These are phyloP conservation scores for Alloplasta piceator DNA, from an alignment of 2,888 invertebrate species.

Conservation along the genomic window DNA sequence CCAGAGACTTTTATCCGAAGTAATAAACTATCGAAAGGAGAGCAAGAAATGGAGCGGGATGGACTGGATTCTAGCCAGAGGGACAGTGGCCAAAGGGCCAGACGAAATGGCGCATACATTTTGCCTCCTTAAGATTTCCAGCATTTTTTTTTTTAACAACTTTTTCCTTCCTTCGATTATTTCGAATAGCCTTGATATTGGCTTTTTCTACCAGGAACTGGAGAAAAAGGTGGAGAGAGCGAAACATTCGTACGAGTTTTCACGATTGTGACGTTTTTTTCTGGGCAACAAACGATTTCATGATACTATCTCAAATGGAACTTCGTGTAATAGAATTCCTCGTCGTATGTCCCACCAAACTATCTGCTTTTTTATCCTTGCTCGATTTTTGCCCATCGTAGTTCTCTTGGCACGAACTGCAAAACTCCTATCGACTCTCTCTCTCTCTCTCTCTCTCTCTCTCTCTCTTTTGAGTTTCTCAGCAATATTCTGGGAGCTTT, in stretches of 20 bases:
- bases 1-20: constrained; percentile 31
- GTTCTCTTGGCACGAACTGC: constrained; percentile 49
- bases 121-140: constrained; percentile 30
- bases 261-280: constrained; percentile 36
- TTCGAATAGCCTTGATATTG: constrained; percentile 38
- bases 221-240: neutral
- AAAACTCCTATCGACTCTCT: constrained; percentile 47
- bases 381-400: constrained; percentile 16
- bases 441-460: constrained; percentile 8
- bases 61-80: constrained; percentile 76
- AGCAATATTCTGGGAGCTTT: constrained; percentile 46
- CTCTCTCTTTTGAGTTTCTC: neutral
- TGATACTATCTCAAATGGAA: constrained; percentile 38
- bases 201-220: constrained; percentile 26
- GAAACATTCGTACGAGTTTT: constrained; percentile 17
- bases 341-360: constrained; percentile 1
- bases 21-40: too few species aligned
- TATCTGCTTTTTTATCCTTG: constrained; percentile 16
- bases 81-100: constrained; percentile 71
- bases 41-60: constrained; percentile 36
- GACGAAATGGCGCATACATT: constrained; percentile 39
- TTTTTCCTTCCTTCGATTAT: constrained; percentile 31
- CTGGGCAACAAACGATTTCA: constrained; percentile 47
- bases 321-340: constrained; percentile 45
- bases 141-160: constrained; percentile 22